Evolutionary conservation across 2,797 vertebrate genomes (phyloP).

Genomic region (Paramormyrops hopkinsi): DNA sequence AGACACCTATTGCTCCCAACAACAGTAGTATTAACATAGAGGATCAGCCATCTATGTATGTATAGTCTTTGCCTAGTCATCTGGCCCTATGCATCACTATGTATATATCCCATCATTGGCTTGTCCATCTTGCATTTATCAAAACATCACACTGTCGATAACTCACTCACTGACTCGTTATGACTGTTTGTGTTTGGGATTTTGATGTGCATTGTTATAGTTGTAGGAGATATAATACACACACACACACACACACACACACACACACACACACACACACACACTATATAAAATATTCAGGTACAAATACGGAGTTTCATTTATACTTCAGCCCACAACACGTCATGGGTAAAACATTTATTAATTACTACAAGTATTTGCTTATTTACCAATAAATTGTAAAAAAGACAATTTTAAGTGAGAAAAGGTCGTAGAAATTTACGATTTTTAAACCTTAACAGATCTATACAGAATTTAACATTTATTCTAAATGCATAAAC

Average conservation of each 20-base stretch:
- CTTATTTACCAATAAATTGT: constrained; percentile 4
- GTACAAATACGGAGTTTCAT: not conserved
- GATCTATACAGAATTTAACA: not conserved
- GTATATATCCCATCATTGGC: not conserved
- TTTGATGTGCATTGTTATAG: not conserved
- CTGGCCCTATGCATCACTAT: not conserved
- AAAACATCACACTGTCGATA: not conserved
- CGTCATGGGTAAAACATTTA: constrained; percentile 35
- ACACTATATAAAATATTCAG: not conserved
- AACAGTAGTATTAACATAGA: constrained; percentile 71
- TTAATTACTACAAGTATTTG: constrained; percentile 32
- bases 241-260: too few relatives aligned
- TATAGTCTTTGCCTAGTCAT: constrained; percentile 55
- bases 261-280: too few relatives aligned
- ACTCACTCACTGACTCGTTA: not conserved
- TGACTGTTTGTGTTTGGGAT: not conserved
- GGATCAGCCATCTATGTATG: constrained; percentile 76
- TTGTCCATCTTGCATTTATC: not conserved
- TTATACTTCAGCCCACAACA: not conserved
- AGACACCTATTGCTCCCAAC: constrained; percentile 61
- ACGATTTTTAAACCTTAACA: not conserved
- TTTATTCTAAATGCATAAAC: not conserved
- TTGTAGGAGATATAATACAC: not conserved
- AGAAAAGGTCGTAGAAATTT: not conserved
- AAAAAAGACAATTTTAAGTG: not conserved